Percentiles rank a stretch among this genome's conserved stretches.
These are phyloP conservation scores for Macrophya alboannulata DNA, from an alignment of 2,888 invertebrate species.

Conservation along the genomic window DNA sequence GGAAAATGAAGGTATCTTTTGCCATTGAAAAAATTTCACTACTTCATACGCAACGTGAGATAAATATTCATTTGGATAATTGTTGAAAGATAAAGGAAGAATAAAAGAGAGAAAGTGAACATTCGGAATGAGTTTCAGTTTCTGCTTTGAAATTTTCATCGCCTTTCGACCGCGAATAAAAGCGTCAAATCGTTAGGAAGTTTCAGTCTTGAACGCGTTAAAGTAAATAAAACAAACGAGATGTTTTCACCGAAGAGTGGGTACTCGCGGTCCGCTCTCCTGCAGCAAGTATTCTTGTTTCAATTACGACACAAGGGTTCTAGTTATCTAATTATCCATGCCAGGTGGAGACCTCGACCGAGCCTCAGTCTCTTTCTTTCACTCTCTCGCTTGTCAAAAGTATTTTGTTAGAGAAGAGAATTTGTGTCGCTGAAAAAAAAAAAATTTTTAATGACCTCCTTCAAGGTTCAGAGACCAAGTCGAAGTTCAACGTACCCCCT, in stretches of 20 bases:
- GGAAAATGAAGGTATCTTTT: neutral
- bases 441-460: slow-evolving; percentile 44
- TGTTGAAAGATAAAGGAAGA: neutral
- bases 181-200: slow-evolving; percentile 30
- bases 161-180: neutral
- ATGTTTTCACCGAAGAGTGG: slow-evolving; percentile 38
- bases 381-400: slow-evolving; percentile 10
- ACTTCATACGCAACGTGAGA: neutral
- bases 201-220: neutral
- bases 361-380: neutral
- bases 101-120: neutral
- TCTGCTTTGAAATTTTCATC: neutral
- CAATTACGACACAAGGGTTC: slow-evolving; percentile 50
- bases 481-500: slow-evolving; percentile 38
- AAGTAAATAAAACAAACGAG: slow-evolving; percentile 52
- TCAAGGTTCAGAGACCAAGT: slow-evolving; percentile 17
- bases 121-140: neutral
- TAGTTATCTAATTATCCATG: slow-evolving; percentile 55
- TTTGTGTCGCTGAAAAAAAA: slow-evolving; percentile 22
- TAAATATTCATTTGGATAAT: neutral
- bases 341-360: slow-evolving; percentile 31
- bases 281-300: slow-evolving; percentile 49
- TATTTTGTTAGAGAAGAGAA: neutral
- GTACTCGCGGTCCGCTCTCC: slow-evolving; percentile 5
- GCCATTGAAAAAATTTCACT: neutral